Base-by-base conservation (phyloP, 2,888 invertebrate genomes). In the Cloeon dipterum region DNA sequence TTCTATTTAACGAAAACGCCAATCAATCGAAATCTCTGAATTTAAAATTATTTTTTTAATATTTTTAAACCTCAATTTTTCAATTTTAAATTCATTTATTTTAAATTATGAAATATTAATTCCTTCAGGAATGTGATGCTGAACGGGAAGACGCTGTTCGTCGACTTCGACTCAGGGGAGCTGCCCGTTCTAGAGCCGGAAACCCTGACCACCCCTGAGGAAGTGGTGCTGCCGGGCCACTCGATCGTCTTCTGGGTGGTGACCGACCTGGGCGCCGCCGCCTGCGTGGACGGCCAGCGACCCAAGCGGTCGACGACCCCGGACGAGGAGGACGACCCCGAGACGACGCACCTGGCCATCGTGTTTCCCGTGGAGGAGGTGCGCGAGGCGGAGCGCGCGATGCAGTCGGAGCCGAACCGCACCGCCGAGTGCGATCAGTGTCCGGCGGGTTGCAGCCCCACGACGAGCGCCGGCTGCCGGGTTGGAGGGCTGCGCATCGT, bases 221-320 rank as follows among this genome's bases (percentile, higher is more conserved):
- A 29, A 5, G 5, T 29, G 5, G 16, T 29, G 7, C 7, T 29
- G n/a, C 29, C 29, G 14, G 29, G 29, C 29, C 29, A 29, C 14
- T 29, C 29, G 29, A 29, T 29, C 13, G 29, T 29, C n/a, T 29
- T 29, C 16, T 29, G 29, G 29, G 29, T 29, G 14, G 14, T 29
- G 16, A 29, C 29, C 7, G n/a, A 14, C 29, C 29, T 29, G 14
- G n/a, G 14, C 16, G 29, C 29, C 8, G n/a, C 7, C 5, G 29
- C 29, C 7, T 29, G 29, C 14, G 5, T 5, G 7, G 10, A 8
- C 8, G n/a, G 23, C 23, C 25, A 8, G 23, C 7, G 7, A 5
- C 14, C 7, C 29, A 29, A 29, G 29, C 5, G 29, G 16, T 8
- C 5, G 7, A n/a, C 7, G 5, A 16, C 5, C 5, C 5, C 7